Evolutionary conservation across 2,888 invertebrate genomes (phyloP).

Genomic region (Coecobrya sp.): DNA sequence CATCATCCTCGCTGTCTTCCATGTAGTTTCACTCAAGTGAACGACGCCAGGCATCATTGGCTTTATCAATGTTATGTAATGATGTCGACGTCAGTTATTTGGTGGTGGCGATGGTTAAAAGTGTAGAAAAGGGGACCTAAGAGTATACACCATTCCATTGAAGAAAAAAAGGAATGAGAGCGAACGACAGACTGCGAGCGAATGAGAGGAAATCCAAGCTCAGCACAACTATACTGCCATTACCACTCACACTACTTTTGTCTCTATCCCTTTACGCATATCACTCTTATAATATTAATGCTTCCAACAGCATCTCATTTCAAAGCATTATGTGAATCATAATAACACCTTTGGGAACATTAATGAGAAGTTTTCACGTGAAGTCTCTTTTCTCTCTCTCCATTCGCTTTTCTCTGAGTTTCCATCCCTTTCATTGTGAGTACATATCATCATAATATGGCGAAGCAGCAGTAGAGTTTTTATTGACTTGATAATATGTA

Average conservation of each 20-base stretch:
- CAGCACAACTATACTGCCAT: conserved; percentile 52
- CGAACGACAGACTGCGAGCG: background rate
- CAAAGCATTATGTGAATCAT: conserved; percentile 74
- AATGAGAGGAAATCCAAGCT: conserved; percentile 69
- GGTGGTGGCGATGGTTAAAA: conserved; percentile 2
- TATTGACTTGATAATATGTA: background rate
- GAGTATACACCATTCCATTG: background rate
- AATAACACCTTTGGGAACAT: conserved; percentile 84
- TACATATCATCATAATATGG: background rate
- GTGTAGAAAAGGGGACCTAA: background rate
- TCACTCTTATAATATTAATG: conserved; percentile 30
- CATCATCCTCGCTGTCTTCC: conserved; percentile 13
- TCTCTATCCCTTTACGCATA: background rate
- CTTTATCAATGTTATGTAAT: conserved; percentile 64
- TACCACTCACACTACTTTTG: conserved; percentile 7
- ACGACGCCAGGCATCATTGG: conserved; percentile 70
- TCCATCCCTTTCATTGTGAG: background rate
- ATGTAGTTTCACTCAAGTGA: conserved; percentile 50
- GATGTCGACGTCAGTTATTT: conserved; percentile 67
- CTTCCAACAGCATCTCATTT: conserved; percentile 71
- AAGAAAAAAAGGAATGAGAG: conserved; percentile 3
- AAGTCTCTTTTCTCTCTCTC: conserved; percentile 39
- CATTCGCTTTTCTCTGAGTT: background rate
- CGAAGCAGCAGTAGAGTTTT: background rate
- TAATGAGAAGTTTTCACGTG: conserved; percentile 84